Evolutionary conservation across 2,888 invertebrate genomes (phyloP), one percentile per base, ranked within the genome.

Genomic region (Phlogophora meticulosa): DNA sequence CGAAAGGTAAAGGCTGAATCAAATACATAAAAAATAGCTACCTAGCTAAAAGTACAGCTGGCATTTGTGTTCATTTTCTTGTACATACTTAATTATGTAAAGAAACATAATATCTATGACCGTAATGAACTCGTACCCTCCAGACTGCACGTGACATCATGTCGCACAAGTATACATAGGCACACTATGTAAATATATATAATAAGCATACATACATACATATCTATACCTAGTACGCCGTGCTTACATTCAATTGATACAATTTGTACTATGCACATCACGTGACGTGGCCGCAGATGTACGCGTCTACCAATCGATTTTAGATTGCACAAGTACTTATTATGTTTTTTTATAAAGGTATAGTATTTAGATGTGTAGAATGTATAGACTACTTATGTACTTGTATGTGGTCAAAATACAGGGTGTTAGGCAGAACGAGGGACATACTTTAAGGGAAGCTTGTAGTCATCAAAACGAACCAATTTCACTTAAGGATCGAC

Each of bases 161-260:
- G 22, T 53, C 40, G n/a, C 57, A 66, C 57, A 48, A 57, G 56
- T 57, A 11, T 9, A 20, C n/a, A 20, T 65, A 38, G n/a, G 36
- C 17, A 46, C 36, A 10, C n/a, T 40, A 40, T 2, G 24, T 36
- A 45, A 45, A 20, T 43, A 62, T 17, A 38, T 43, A 20, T 42
- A 7, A 20, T n/a, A 48, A 7, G 11, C 3, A 13, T 28, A 40
- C n/a, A 38, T 24, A 7, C 22, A 2, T 28, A 5, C 2, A 28
- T 5, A 28, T 4, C 24, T 60, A 57, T 34, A 65, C 15, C 0
- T 55, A 49, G 57, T 52, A 48, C 71, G 63, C 58, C 64, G 43
- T 22, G 11, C 43, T 60, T 52, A 22, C 63, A 56, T 45, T 63
- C 48, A 79, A 76, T 76, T 78, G 79, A 42, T 45, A 56, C 62